A percentile compares a stretch with the other conserved stretches of the same genome.
Conservation (phyloP, 1,140 invertebrate species). For the Bombus sibiricus region DNA sequence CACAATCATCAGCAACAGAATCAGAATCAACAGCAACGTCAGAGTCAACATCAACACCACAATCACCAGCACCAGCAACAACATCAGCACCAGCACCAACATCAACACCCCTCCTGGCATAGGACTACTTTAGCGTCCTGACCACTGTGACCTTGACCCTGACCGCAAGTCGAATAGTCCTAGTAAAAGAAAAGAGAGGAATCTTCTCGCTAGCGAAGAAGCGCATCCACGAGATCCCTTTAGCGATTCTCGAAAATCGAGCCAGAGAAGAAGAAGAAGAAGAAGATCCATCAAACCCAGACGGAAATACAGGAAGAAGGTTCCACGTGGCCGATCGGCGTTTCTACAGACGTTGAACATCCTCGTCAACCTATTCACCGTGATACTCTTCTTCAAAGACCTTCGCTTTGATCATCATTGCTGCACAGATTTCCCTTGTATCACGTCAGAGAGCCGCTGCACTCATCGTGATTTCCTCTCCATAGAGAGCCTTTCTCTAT, state of each 20-base stretch:
- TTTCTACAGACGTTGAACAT: not conserved
- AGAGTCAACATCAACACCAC: conserved; percentile 46
- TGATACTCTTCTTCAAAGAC: conserved; percentile 14
- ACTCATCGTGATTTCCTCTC: conserved; percentile 6
- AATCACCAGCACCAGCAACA: conserved; percentile 55
- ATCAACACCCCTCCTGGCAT: conserved; percentile 76
- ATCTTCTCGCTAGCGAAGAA: not conserved
- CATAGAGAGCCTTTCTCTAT: not conserved
- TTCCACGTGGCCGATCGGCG: not conserved
- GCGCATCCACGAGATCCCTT: not conserved
- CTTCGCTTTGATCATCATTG: conserved; percentile 25
- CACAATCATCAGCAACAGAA: conserved; percentile 33
- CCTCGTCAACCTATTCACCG: not conserved
- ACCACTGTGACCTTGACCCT: conserved; percentile 69
- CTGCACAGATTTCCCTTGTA: not conserved
- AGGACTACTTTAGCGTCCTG: conserved; percentile 79
- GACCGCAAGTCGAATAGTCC: conserved; percentile 33
- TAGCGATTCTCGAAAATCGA: conserved; percentile 6
- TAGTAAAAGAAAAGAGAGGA: not conserved
- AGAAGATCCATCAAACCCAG: not conserved
- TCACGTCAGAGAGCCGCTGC: not conserved
- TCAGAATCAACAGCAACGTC: conserved; percentile 58
- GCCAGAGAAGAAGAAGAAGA: not conserved
- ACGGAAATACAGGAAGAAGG: not conserved
- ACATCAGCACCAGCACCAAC: conserved; percentile 59